Percentiles rank a stretch among this genome's conserved stretches.
phyloP scores from a whole-genome alignment of 2,113 vertebrate genomes.

The Corvus moneduloides region DNA sequence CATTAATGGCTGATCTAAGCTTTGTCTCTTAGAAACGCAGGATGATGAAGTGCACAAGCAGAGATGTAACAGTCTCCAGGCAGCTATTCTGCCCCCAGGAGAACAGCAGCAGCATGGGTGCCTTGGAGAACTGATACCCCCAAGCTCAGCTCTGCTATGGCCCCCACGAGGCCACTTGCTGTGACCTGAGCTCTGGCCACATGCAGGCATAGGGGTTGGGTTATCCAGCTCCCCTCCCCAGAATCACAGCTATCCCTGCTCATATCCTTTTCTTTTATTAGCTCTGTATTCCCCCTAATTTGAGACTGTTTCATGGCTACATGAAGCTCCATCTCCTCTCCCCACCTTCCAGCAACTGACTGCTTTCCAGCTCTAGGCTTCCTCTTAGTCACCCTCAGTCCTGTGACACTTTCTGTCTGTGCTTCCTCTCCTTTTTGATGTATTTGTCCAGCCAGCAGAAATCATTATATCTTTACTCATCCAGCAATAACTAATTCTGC shows the following conservation, averaged over 20 bases:
- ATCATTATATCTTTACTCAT: not conserved
- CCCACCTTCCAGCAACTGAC: not conserved
- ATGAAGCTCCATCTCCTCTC: not conserved
- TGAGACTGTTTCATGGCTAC: not conserved
- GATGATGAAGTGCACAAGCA: not conserved
- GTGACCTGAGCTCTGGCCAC: not conserved
- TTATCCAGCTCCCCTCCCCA: not conserved
- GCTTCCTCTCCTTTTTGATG: not conserved
- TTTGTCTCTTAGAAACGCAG: not conserved
- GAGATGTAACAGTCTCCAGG: not conserved
- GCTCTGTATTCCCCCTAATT: not conserved
- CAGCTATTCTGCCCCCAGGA: not conserved
- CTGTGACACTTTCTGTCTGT: not conserved
- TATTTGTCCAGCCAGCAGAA: not conserved
- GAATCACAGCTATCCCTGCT: not conserved
- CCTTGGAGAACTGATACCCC: not conserved
- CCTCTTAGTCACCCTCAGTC: not conserved
- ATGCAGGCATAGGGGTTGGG: fast-evolving
- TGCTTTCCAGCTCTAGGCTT: not conserved
- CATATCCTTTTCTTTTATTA: not conserved
- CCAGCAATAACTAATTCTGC: not conserved
- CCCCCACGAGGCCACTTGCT: not conserved
- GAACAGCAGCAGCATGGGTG: not conserved
- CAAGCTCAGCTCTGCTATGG: not conserved
- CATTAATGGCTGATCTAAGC: not conserved